phyloP scores from a whole-genome alignment of 2,888 invertebrate species.

The Melanophora roralis region DNA sequence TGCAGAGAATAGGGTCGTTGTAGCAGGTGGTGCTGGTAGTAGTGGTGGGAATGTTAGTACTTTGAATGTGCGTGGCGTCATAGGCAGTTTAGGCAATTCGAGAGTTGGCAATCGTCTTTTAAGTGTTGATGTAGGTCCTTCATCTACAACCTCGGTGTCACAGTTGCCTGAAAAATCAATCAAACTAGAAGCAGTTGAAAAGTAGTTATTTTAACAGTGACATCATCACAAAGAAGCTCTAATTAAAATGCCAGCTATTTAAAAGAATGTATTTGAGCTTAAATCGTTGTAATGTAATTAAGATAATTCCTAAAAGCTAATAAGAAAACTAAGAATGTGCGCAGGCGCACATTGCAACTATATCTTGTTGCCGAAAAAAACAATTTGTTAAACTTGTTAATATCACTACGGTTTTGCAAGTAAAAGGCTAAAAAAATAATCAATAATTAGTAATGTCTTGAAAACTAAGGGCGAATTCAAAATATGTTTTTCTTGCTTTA shows the following conservation, averaged over 20 bases:
- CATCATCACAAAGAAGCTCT: not conserved
- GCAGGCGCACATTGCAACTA: not conserved
- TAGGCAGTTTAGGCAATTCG: slow-evolving; percentile 35
- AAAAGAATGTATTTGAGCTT: not conserved
- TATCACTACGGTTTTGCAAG: too few relatives aligned
- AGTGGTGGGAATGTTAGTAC: slow-evolving; percentile 45
- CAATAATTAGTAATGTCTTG: too few relatives aligned
- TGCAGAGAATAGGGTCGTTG: slow-evolving; percentile 18
- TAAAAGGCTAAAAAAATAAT: too few relatives aligned
- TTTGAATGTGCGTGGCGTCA: slow-evolving; percentile 61
- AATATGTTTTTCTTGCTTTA: too few relatives aligned
- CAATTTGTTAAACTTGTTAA: too few relatives aligned
- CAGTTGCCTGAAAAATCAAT: slow-evolving; percentile 68
- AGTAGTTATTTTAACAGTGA: slow-evolving; percentile 44
- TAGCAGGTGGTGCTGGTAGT: slow-evolving; percentile 17
- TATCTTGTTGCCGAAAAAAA: too few relatives aligned
- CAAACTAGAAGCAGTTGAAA: slow-evolving; percentile 71
- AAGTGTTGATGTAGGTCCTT: slow-evolving; percentile 45
- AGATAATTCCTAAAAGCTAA: not conserved
- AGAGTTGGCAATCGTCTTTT: slow-evolving; percentile 48
- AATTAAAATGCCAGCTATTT: not conserved
- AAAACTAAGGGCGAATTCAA: too few relatives aligned
- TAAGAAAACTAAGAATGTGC: not conserved
- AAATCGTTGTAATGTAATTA: not conserved
- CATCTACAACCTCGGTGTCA: not conserved